A percentile compares a stretch with the other conserved stretches of the same genome.
Evolutionary conservation across 1,140 invertebrate species (phyloP).

Genomic region (Vollenhovia emeryi): DNA sequence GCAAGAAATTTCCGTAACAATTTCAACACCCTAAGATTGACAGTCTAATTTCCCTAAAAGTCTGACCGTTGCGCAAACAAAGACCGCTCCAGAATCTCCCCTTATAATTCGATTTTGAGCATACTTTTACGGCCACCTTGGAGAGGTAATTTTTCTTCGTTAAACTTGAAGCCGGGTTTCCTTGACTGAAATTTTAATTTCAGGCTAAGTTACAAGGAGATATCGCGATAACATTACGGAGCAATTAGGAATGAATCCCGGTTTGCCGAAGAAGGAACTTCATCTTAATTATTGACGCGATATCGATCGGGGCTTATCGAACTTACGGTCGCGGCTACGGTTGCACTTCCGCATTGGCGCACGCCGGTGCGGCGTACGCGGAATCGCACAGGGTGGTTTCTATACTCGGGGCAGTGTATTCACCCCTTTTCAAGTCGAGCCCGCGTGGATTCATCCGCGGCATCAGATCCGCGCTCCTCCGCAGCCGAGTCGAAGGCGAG

Average conservation of each 20-base stretch:
- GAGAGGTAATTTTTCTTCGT: not conserved
- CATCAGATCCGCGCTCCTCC: not conserved
- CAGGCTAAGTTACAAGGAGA: not conserved
- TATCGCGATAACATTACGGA: conserved; percentile 28
- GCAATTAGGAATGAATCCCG: conserved; percentile 21
- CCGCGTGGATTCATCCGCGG: not conserved
- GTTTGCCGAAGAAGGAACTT: not conserved
- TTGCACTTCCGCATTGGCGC: conserved; percentile 23
- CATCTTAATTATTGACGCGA: conserved; percentile 44
- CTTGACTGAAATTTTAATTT: conserved; percentile 29
- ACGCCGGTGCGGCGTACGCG: not conserved
- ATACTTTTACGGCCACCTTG: not conserved
- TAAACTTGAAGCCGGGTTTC: conserved; percentile 8
- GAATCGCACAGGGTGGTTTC: not conserved
- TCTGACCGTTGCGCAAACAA: not conserved
- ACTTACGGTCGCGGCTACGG: not conserved
- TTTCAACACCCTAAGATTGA: not conserved
- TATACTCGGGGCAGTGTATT: not conserved
- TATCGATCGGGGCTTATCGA: conserved; percentile 35
- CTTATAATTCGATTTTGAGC: not conserved
- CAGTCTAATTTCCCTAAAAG: not conserved
- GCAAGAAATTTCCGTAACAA: not conserved
- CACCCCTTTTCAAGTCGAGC: not conserved
- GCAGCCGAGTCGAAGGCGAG: not conserved
- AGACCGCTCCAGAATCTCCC: not conserved